These are phyloP conservation scores for Aplochiton taeniatus DNA, from an alignment of 2,797 vertebrate species.

Conservation along the genomic window DNA sequence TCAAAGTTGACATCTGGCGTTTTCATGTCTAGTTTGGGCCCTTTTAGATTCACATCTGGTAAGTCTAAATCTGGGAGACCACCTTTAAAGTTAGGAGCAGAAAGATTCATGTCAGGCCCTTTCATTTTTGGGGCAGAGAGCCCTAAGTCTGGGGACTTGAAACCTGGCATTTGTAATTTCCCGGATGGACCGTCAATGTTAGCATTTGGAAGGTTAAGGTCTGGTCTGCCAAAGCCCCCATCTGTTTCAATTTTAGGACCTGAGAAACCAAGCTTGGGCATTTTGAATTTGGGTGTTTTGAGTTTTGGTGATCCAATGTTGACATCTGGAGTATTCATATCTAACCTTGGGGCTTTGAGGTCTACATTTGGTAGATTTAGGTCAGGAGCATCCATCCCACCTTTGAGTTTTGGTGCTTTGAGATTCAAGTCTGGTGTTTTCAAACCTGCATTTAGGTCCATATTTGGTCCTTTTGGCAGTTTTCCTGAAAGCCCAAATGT, in stretches of 20 bases:
- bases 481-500: constrained; percentile 6
- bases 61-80: not conserved
- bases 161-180: constrained; percentile 5
- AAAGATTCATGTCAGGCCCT: constrained; percentile 12
- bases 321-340: constrained; percentile 16
- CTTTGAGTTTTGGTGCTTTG: constrained; percentile 28
- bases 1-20: not conserved
- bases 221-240: constrained; percentile 29
- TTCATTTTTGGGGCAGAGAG: constrained; percentile 24
- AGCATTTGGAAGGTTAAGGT: constrained; percentile 36
- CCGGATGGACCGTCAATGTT: constrained; percentile 6
- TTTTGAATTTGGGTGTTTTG: constrained; percentile 20
- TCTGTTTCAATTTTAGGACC: constrained; percentile 38
- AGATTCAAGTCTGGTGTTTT: constrained; percentile 29
- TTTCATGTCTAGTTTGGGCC: constrained; percentile 9
- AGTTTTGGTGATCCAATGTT: constrained; percentile 11
- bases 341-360: constrained; percentile 30
- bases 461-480: constrained; percentile 9
- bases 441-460: constrained; percentile 20
- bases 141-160: constrained; percentile 23
- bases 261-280: constrained; percentile 22
- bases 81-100: no score
- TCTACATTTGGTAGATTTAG: constrained; percentile 30
- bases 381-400: constrained; percentile 19
- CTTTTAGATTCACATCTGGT: not conserved